Base-by-base conservation (phyloP, 2,113 vertebrate species). In the Paracanthobrama guichenoti region DNA sequence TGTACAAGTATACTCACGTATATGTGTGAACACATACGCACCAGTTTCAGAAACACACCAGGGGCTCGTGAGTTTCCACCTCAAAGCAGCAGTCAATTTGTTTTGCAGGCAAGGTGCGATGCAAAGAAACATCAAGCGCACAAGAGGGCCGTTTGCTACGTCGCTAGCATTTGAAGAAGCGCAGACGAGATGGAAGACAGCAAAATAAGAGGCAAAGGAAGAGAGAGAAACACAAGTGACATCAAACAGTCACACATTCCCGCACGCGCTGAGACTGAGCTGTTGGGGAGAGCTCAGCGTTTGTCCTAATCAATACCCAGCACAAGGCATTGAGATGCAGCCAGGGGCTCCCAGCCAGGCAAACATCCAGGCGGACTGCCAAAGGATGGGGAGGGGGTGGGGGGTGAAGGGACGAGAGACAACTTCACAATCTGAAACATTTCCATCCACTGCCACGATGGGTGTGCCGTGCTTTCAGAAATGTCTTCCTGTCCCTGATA, bases 261-360 rank as follows among this genome's bases (percentile, higher is more conserved):
- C 22, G 35, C 73, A 59, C 42, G 64, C 12, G 12, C 83, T 53
- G 7, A 42, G 81, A 59, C 64, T 71, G 83, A 26, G 87, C 79
- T 80, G 82, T 84, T 80, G 74, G 88, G 84, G 86, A 89, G 76
- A 66, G 66, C 78, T 83, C 83, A 87, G 88, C 78, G 67, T 82
- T 88, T 88, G 88, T 88, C 85, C 87, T 89, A 91, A 92, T 94
- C 94, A 91, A 93, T 91, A 92, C 81, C 75, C 82, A 90, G 87
- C 89, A 90, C 86, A 85, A 89, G 79, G 86, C 90, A 88, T 84
- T 87, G 85, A 91, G 88, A 91, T 90, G 87, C 88, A 88, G 90
- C 91, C 86, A 82, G 81, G 87, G 88, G 90, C 90, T 80, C 87
- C 86, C n/a, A 62, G 86, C 48, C 84, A 88, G 89, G 88, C 89